Evolutionary conservation across 2,797 vertebrate species (phyloP).

Genomic region (Phrynocephalus forsythii): DNA sequence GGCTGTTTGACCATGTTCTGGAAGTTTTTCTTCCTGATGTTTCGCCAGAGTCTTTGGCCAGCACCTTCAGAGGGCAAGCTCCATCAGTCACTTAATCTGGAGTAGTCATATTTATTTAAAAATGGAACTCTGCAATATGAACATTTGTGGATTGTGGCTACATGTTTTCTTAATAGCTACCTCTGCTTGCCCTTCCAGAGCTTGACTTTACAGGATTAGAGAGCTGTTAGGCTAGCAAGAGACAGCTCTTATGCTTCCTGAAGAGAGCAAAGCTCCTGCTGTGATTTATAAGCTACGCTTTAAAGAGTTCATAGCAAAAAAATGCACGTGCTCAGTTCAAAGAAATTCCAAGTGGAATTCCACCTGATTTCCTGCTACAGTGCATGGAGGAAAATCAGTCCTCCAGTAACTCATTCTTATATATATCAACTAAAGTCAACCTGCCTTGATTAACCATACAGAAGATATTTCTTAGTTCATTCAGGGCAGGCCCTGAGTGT

Average conservation of each 20-base stretch:
- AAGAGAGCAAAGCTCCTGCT: conserved; percentile 44
- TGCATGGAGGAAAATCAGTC: conserved; percentile 20
- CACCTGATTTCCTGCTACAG: conserved; percentile 64
- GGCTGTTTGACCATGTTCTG: too few species aligned
- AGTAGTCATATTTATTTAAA: neutral
- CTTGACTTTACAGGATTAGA: conserved; percentile 39
- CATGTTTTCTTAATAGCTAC: conserved; percentile 14
- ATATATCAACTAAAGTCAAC: conserved; percentile 26
- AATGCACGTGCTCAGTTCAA: conserved; percentile 69
- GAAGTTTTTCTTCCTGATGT: too few species aligned
- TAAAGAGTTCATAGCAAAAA: conserved; percentile 47
- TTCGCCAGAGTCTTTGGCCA: too few species aligned
- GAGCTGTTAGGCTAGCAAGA: conserved; percentile 50
- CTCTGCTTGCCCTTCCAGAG: neutral
- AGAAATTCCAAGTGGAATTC: conserved; percentile 61
- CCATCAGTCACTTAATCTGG: neutral
- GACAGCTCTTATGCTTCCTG: conserved; percentile 51
- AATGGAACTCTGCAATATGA: conserved; percentile 5
- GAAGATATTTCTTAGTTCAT: neutral
- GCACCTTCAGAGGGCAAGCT: too few species aligned
- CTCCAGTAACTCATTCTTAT: conserved; percentile 20
- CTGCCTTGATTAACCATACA: conserved; percentile 27
- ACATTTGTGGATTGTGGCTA: neutral
- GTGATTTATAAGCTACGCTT: conserved; percentile 65
- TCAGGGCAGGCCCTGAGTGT: conserved; percentile 6